phyloP scores from a whole-genome alignment of 2,113 vertebrate genomes.

The Caranx melampygus region DNA sequence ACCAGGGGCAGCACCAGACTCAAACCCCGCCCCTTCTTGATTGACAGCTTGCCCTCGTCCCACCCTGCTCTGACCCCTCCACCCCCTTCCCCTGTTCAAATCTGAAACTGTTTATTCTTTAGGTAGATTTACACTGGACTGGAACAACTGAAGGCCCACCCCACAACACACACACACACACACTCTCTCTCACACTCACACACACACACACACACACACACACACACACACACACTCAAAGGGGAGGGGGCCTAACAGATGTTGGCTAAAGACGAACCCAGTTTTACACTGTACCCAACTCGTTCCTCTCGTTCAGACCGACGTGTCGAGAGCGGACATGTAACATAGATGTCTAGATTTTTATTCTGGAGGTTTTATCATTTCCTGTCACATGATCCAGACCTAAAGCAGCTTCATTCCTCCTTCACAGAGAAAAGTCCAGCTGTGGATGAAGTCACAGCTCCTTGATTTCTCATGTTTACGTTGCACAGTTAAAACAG shows the following conservation, averaged over 20 bases:
- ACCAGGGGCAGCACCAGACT: slow-evolving; percentile 21
- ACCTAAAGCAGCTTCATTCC: neutral
- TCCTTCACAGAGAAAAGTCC: neutral
- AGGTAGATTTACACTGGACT: slow-evolving; percentile 81
- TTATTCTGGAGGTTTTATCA: slow-evolving; percentile 50
- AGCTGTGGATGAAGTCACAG: neutral
- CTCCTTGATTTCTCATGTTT: slow-evolving; percentile 19
- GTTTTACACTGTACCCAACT: slow-evolving; percentile 79
- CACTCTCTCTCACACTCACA: slow-evolving; percentile 18
- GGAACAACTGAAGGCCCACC: slow-evolving; percentile 28
- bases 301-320: slow-evolving; percentile 14
- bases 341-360: slow-evolving; percentile 68
- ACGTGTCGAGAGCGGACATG: slow-evolving; percentile 7
- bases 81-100: slow-evolving; percentile 6
- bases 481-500: slow-evolving; percentile 32
- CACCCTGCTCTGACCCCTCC: neutral
- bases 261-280: slow-evolving; percentile 49
- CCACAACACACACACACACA: neutral
- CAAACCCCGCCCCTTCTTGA: neutral
- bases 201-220: neutral
- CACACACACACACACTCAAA: neutral
- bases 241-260: neutral
- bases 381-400: slow-evolving; percentile 12
- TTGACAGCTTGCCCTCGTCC: neutral
- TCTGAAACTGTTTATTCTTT: slow-evolving; percentile 60